A percentile compares a stretch with the other conserved stretches of the same genome.
Evolutionary conservation across 2,888 invertebrate species (phyloP).

Genomic region (Carterocephalus palaemon): DNA sequence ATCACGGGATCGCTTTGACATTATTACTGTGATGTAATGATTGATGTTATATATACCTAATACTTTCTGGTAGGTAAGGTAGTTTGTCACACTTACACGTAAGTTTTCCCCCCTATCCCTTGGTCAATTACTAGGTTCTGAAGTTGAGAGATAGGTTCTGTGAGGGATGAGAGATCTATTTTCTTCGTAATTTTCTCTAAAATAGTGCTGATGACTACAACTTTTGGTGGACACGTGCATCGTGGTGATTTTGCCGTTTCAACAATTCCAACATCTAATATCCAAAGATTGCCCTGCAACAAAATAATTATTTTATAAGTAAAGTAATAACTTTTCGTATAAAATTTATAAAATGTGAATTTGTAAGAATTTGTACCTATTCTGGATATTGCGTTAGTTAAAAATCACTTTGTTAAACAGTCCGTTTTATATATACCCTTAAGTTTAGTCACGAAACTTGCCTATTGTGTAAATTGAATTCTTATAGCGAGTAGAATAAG

Average conservation of each 20-base stretch:
- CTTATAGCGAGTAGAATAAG: too few species aligned
- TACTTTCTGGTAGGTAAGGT: not conserved
- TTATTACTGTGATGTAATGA: too few species aligned
- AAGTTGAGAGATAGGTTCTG: slow-evolving; percentile 79
- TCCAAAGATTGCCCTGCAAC: slow-evolving; percentile 83
- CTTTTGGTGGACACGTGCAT: slow-evolving; percentile 83
- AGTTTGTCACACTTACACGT: slow-evolving; percentile 10
- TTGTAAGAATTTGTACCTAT: too few species aligned
- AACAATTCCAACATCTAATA: slow-evolving; percentile 84
- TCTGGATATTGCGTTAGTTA: too few species aligned
- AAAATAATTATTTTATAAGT: not conserved
- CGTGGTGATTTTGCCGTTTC: slow-evolving; percentile 82
- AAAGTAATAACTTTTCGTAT: too few species aligned
- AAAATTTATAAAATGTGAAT: too few species aligned
- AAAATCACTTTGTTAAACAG: too few species aligned
- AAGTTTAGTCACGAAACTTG: too few species aligned
- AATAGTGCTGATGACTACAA: slow-evolving; percentile 80
- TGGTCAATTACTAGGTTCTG: slow-evolving; percentile 86
- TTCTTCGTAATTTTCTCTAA: slow-evolving; percentile 80
- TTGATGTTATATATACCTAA: too few species aligned
- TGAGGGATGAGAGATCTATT: slow-evolving; percentile 79
- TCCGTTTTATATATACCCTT: too few species aligned
- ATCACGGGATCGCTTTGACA: too few species aligned
- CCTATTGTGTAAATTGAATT: too few species aligned
- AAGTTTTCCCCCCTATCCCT: slow-evolving; percentile 47